Conservation (phyloP, 1,140 invertebrate species). For the Tetragnatha versicolor region DNA sequence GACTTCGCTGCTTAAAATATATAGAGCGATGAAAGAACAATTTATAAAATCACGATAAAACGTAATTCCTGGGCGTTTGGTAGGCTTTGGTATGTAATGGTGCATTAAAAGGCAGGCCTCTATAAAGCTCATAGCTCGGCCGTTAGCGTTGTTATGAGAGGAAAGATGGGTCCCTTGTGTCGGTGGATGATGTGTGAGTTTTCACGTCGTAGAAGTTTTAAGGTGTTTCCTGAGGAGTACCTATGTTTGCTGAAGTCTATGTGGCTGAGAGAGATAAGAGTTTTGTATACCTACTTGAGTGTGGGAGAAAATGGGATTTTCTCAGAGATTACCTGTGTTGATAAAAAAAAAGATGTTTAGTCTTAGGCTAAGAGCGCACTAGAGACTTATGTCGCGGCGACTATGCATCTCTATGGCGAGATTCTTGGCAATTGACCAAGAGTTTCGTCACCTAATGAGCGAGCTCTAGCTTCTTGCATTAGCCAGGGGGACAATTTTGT, state of each 20-base stretch:
- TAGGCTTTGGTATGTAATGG: slow-evolving; percentile 35
- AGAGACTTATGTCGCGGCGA: too few species aligned
- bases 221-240: background rate
- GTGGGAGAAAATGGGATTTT: too few species aligned
- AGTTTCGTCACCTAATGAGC: too few species aligned
- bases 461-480: too few species aligned
- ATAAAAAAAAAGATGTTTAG: too few species aligned
- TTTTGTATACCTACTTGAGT: too few species aligned
- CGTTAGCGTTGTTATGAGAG: background rate
- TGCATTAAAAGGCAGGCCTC: slow-evolving; percentile 32
- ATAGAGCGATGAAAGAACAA: slow-evolving; percentile 25
- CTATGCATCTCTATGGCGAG: too few species aligned
- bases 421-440: too few species aligned
- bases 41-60: slow-evolving; percentile 51
- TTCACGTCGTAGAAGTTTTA: background rate
- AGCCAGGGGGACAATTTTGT: too few species aligned
- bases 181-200: background rate
- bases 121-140: slow-evolving; percentile 5
- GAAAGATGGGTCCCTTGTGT: slow-evolving; percentile 12
- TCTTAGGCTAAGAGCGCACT: too few species aligned
- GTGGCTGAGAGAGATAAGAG: background rate
- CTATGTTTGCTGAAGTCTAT: background rate
- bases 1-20: background rate
- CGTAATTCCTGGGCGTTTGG: background rate
- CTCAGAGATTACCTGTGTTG: too few species aligned